phyloP scores from a whole-genome alignment of 1,140 invertebrate species.

The Parasteatoda tepidariorum region DNA sequence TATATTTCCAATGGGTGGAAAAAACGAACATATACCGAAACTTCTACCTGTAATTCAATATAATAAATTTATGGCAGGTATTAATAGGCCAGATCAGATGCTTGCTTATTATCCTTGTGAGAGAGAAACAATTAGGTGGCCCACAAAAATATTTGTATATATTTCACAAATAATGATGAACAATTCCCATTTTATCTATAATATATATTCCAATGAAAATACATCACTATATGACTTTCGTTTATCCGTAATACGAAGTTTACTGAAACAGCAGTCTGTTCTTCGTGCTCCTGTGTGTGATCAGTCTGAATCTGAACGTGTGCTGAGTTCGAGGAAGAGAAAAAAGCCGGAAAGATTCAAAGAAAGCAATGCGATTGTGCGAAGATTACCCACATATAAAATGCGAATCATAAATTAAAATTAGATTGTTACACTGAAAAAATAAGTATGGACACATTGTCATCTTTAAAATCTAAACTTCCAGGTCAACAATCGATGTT shows the following conservation, averaged over 20 bases:
- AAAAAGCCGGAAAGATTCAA: constrained; percentile 15
- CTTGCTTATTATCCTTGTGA: too few species aligned
- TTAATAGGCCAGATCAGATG: too few species aligned
- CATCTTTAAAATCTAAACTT: too few species aligned
- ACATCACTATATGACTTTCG: constrained; percentile 1
- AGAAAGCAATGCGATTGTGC: constrained; percentile 17
- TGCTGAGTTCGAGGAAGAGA: constrained; percentile 10
- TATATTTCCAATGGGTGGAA: constrained; percentile 17
- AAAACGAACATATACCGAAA: neutral
- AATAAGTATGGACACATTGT: too few species aligned
- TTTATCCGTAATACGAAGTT: neutral
- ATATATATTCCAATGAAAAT: constrained; percentile 18
- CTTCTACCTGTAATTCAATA: constrained; percentile 1
- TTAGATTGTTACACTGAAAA: too few species aligned
- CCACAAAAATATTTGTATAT: constrained; percentile 12
- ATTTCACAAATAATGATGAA: constrained; percentile 22
- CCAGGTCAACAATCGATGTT: too few species aligned
- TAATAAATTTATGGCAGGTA: constrained; percentile 32
- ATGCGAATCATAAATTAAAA: too few species aligned
- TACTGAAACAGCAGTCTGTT: neutral
- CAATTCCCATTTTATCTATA: constrained; percentile 2
- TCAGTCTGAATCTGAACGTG: constrained; percentile 30
- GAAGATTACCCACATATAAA: too few species aligned
- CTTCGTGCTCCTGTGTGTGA: constrained; percentile 2
- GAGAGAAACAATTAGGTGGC: neutral